These are phyloP conservation scores for Argopecten irradians DNA, from an alignment of 1,140 invertebrate genomes.

Conservation along the genomic window DNA sequence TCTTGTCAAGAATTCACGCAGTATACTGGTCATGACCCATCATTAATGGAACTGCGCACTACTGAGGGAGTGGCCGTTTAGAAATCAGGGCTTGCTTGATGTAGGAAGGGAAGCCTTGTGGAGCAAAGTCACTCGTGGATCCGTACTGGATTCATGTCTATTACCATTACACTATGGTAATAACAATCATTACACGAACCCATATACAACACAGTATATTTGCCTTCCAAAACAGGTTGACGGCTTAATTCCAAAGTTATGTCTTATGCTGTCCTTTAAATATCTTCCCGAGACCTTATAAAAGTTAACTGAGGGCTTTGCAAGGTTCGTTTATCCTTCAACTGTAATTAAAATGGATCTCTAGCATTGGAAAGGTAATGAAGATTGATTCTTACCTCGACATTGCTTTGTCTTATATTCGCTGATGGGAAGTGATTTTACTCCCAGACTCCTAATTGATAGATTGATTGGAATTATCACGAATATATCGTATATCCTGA, in stretches of 20 bases:
- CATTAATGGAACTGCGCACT: neutral
- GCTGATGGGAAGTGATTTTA: neutral
- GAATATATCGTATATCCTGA: neutral
- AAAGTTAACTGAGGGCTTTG: neutral
- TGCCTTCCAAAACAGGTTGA: constrained; percentile 20
- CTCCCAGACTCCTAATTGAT: neutral
- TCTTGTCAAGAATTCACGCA: neutral
- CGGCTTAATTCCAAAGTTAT: neutral
- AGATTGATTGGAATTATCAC: constrained; percentile 11
- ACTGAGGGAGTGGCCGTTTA: neutral
- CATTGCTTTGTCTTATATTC: neutral
- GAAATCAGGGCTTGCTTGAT: neutral
- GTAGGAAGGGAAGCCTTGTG: neutral
- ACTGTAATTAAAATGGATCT: constrained; percentile 4
- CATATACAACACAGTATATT: constrained; percentile 11
- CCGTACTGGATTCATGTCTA: neutral
- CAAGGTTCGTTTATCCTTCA: constrained; percentile 16
- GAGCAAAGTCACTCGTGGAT: neutral
- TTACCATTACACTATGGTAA: neutral
- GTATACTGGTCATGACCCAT: neutral
- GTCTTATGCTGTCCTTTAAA: neutral
- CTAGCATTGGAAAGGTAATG: constrained; percentile 15
- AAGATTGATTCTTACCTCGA: neutral
- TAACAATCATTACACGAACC: neutral
- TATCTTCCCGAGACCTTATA: neutral